Base-by-base conservation (phyloP, 2,113 vertebrate genomes). In the Heterotilapia buettikoferi region DNA sequence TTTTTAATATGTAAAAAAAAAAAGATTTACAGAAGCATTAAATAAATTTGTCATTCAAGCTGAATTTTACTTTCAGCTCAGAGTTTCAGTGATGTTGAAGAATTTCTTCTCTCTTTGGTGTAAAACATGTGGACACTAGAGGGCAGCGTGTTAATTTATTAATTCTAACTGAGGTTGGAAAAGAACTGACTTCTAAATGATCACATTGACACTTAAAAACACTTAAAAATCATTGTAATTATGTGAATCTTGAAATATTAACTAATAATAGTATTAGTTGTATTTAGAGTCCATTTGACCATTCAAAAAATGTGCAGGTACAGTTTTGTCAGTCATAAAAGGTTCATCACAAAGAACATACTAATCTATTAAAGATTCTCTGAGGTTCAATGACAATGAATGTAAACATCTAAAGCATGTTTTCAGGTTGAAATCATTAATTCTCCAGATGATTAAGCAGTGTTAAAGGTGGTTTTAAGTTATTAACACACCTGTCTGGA, bases 1-100 rank as follows among this genome's bases (percentile, higher is more conserved):
- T 68, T 5, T 14, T 66, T 38, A n/a, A 66, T 0, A 19, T 1
- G 0, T 33, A 12, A 38, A 66, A 66, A 33, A 10, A 2, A 9
- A 71, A 71, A 9, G 7, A 16, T 73, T 73, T 26, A 26, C 21
- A 2, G 16, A 18, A 73, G 26, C 13, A 5, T 73, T 73, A 45
- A 45, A 0, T 43, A 26, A 26, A 2, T 73, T 45, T 45, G 1
- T 76, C 68, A 47, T 26, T 47, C 5, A 1, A 76, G 14, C 14
- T 45, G 24, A 47, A 73, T 45, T 73, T 73, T 29, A 45, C 40
- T 47, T 43, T 40, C 0, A 40, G 13, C 10, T 68, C 10, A 13
- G 11, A 68, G 63, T 66, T 66, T 71, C 3, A 26, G 66, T 0
- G 68, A 73, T 29, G 13, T 18, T 76, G 24, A 76, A 29, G 40